Percentiles rank a stretch among this genome's conserved stretches.
phyloP scores from a whole-genome alignment of 2,797 vertebrate genomes.

The Aselliscus stoliczkanus region DNA sequence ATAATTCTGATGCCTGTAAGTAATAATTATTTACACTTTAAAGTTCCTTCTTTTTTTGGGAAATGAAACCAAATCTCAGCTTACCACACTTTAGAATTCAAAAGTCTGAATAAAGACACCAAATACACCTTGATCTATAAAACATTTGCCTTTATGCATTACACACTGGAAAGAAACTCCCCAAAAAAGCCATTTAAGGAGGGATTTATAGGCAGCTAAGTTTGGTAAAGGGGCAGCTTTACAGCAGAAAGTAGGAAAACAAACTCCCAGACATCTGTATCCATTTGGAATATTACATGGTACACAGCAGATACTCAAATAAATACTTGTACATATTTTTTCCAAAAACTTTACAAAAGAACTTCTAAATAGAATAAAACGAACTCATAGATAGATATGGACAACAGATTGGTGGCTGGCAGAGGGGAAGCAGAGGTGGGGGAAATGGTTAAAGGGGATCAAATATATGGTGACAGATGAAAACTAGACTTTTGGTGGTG shows the following conservation, averaged over 20 bases:
- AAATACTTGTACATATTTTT: not conserved
- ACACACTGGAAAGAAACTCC: not conserved
- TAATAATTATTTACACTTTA: slow-evolving; percentile 29
- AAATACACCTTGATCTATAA: not conserved
- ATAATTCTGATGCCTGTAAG: not conserved
- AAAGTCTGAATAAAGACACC: not conserved
- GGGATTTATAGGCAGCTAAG: not conserved
- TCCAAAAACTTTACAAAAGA: not conserved
- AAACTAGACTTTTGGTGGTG: not conserved
- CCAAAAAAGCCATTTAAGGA: not conserved
- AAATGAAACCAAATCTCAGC: not conserved
- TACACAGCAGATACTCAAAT: not conserved
- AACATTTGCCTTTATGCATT: not conserved
- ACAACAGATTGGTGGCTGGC: not conserved
- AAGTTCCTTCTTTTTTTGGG: not conserved
- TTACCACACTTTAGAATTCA: slow-evolving; percentile 29
- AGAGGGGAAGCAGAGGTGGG: not conserved
- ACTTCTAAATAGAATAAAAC: not conserved
- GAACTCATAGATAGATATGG: not conserved
- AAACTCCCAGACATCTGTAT: not conserved
- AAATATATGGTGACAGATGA: not conserved
- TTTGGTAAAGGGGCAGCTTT: not conserved
- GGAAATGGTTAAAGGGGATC: not conserved
- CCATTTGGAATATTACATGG: not conserved
- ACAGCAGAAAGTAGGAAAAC: not conserved